Percentiles rank a stretch among this genome's conserved stretches.
These are phyloP conservation scores for Bugula neritina DNA, from an alignment of 2,888 invertebrate genomes.

Conservation along the genomic window DNA sequence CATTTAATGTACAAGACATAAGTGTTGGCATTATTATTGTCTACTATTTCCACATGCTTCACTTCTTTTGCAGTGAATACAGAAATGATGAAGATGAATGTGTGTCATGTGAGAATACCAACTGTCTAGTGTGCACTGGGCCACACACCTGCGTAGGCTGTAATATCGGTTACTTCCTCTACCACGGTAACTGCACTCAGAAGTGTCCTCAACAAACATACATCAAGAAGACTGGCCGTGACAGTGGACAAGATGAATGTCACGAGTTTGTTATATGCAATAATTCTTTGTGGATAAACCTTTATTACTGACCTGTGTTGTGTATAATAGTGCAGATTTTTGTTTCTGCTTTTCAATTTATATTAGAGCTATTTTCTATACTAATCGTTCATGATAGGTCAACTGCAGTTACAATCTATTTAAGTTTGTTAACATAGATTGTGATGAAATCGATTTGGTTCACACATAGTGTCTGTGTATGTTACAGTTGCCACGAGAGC, in stretches of 20 bases:
- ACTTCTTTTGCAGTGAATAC: slow-evolving; percentile 16
- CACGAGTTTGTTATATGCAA: background rate
- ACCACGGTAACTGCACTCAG: background rate
- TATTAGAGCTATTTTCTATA: too few species aligned
- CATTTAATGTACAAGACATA: background rate
- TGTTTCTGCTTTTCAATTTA: too few species aligned
- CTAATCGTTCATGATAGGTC: too few species aligned
- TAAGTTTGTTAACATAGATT: too few species aligned
- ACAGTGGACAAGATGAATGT: background rate
- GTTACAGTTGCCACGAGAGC: slow-evolving; percentile 27
- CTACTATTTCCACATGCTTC: too few species aligned
- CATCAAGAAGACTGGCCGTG: background rate
- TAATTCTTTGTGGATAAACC: too few species aligned
- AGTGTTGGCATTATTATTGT: background rate
- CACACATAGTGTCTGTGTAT: too few species aligned
- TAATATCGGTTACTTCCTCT: background rate
- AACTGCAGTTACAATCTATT: too few species aligned
- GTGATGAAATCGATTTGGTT: too few species aligned
- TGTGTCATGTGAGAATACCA: background rate
- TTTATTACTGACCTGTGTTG: too few species aligned
- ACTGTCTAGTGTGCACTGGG: background rate
- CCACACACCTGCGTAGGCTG: background rate
- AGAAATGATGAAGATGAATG: background rate
- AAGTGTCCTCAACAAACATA: background rate
- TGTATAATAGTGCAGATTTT: too few species aligned